Evolutionary conservation across 37 sponge, comb jelly and placozoan species (phyloP), one percentile per base, ranked within the genome.

Genomic region (Hexactinellida sp.): DNA sequence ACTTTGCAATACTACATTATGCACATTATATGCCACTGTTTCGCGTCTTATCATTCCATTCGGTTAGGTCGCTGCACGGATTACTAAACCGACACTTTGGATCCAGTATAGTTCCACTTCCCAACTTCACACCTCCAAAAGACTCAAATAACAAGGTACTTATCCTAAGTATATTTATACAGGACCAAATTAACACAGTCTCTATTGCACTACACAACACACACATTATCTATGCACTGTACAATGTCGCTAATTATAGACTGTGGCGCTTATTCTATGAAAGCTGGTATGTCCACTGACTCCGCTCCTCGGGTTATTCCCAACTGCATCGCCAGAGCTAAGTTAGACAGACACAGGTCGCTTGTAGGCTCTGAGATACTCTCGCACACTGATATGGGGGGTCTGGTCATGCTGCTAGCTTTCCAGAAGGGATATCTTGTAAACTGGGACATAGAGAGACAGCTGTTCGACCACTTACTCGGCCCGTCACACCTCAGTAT

Each of bases 351-450:
- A 0, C 76, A 96, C 36, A 88, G 87, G 51, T 91, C 85, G 34
- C 95, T 94, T 86, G 94, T 98, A 47, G 92, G 94, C 0, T 54
- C 89, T 24, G 91, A 98, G 55, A 35, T 95, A 21, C 92, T 95
- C 24, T 94, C 93, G 0, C 93, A 92, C 55, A 92, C 91, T 84
- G 99, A 95, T 36, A 88, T 93, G 38, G 93, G 96, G 0, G 96
- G 96, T 0, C 84, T 98, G 19, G 91, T 84, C 86, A 92, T 91
- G 85, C 41, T 95, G 35, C 84, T 91, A 3, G 94, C 99, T 0
- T 94, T 94, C 85, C 96, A 98, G 86, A 92, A 91, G 76, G 99
- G 99, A 3, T 95, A 94, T 41, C 90, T 98, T 30, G 90, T 95
- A 24, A 95, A 98, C 91, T 98, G 99, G 99, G 96, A 94, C 38